Evolutionary conservation across 2,888 invertebrate species (phyloP).

Genomic region (Apeira syringaria): DNA sequence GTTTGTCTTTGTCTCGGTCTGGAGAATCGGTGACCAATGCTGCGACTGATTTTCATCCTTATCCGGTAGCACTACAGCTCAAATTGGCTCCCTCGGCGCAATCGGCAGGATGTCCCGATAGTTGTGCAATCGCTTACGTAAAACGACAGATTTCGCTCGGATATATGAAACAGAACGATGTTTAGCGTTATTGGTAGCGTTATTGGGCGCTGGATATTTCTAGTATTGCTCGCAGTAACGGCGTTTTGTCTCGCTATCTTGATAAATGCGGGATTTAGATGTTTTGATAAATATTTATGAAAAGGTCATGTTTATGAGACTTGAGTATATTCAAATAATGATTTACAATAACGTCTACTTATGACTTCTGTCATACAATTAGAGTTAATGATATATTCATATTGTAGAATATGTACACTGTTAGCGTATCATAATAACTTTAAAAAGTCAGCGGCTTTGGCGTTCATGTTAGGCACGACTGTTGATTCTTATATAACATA

Average conservation of each 20-base stretch:
- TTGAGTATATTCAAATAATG: too few relatives aligned
- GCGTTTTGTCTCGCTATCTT: slow-evolving; percentile 5
- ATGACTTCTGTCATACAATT: too few relatives aligned
- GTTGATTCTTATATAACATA: too few relatives aligned
- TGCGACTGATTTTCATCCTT: slow-evolving; percentile 1
- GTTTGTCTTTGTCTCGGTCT: slow-evolving; percentile 20
- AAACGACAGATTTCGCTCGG: slow-evolving; percentile 19
- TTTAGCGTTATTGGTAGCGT: slow-evolving; percentile 43
- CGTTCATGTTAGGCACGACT: too few relatives aligned
- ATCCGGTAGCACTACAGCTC: neutral
- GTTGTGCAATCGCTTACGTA: slow-evolving; percentile 24
- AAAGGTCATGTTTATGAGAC: too few relatives aligned
- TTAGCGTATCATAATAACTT: too few relatives aligned
- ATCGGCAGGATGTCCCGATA: slow-evolving; percentile 9
- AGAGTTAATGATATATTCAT: too few relatives aligned
- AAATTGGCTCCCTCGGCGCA: neutral
- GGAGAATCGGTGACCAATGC: slow-evolving; percentile 1
- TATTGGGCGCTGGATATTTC: slow-evolving; percentile 41
- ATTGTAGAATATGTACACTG: too few relatives aligned
- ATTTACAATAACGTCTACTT: too few relatives aligned
- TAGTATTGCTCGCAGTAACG: slow-evolving; percentile 14
- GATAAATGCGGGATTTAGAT: slow-evolving; percentile 3
- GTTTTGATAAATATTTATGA: too few relatives aligned
- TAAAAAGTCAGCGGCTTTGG: too few relatives aligned
- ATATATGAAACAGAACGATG: slow-evolving; percentile 34